Conservation (phyloP, 2,113 vertebrate genomes). For the Procavia capensis region DNA sequence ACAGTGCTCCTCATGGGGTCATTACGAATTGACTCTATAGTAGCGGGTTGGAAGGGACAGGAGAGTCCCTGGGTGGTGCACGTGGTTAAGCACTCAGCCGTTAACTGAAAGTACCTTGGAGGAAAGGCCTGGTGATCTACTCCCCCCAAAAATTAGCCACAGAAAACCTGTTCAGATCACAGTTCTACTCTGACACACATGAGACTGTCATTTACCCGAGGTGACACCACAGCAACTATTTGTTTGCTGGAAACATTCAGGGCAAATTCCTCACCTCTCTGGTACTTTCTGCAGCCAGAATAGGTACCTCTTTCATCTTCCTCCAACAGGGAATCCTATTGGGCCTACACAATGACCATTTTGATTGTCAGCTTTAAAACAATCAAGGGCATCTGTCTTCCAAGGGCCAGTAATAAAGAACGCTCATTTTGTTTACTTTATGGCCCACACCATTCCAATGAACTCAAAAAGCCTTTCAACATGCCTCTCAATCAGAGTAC, state of each 20-base stretch:
- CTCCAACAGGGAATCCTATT: not conserved
- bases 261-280: not conserved
- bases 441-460: not conserved
- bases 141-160: not conserved
- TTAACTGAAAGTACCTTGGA: not conserved
- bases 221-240: not conserved
- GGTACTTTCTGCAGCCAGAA: not conserved
- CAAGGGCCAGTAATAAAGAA: not conserved
- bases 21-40: no score
- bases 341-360: not conserved
- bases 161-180: not conserved
- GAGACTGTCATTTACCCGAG: not conserved
- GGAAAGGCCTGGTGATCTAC: not conserved
- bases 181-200: not conserved
- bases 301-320: conserved; percentile 15
- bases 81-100: not conserved
- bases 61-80: not conserved
- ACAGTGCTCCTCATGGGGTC: no score
- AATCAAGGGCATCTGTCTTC: conserved; percentile 14
- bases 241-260: not conserved
- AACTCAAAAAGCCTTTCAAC: conserved; percentile 58
- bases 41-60: no score
- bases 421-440: not conserved
- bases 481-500: not conserved
- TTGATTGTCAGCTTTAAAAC: conserved; percentile 35